A percentile compares a stretch with the other conserved stretches of the same genome.
Conservation (phyloP, 2,888 invertebrate species). For the Troides oblongomaculatus region DNA sequence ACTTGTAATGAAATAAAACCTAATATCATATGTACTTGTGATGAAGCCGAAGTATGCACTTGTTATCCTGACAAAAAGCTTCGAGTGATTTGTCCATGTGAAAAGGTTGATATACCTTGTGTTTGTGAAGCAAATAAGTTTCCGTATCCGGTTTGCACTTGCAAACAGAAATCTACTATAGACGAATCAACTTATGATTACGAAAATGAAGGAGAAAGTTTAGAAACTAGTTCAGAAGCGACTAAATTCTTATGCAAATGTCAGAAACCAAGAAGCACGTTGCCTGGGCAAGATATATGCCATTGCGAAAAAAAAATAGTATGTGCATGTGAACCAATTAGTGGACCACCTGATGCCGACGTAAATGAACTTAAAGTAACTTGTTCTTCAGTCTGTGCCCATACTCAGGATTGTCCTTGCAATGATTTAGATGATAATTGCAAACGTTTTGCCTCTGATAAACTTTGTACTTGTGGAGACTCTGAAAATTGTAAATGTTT, state of each 20-base stretch:
- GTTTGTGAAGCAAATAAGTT: slow-evolving; percentile 54
- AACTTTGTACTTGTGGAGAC: slow-evolving; percentile 56
- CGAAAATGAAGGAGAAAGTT: slow-evolving; percentile 4
- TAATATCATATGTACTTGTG: slow-evolving; percentile 52
- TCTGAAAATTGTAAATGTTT: slow-evolving; percentile 61
- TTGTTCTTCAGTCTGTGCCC: slow-evolving; percentile 48
- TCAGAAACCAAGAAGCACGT: slow-evolving; percentile 44
- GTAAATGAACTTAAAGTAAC: slow-evolving; percentile 47
- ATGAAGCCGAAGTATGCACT: slow-evolving; percentile 50
- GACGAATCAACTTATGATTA: slow-evolving; percentile 6
- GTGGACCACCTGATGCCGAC: slow-evolving; percentile 44
- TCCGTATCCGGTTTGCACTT: slow-evolving; percentile 59
- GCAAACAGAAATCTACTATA: slow-evolving; percentile 49
- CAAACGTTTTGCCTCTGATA: slow-evolving; percentile 50
- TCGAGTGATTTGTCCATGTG: slow-evolving; percentile 55
- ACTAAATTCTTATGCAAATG: slow-evolving; percentile 53
- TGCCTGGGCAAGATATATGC: slow-evolving; percentile 42
- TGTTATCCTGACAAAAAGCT: slow-evolving; percentile 56
- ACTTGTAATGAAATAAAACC: slow-evolving; percentile 54
- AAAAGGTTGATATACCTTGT: slow-evolving; percentile 59
- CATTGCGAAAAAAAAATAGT: slow-evolving; percentile 53
- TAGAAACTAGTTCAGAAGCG: slow-evolving; percentile 21
- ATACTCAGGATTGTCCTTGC: slow-evolving; percentile 51
- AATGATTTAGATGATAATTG: slow-evolving; percentile 43
- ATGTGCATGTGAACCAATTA: slow-evolving; percentile 56